Evolutionary conservation across 2,113 vertebrate species (phyloP), one percentile per base, ranked within the genome.

Genomic region (Cheirogaleus medius): DNA sequence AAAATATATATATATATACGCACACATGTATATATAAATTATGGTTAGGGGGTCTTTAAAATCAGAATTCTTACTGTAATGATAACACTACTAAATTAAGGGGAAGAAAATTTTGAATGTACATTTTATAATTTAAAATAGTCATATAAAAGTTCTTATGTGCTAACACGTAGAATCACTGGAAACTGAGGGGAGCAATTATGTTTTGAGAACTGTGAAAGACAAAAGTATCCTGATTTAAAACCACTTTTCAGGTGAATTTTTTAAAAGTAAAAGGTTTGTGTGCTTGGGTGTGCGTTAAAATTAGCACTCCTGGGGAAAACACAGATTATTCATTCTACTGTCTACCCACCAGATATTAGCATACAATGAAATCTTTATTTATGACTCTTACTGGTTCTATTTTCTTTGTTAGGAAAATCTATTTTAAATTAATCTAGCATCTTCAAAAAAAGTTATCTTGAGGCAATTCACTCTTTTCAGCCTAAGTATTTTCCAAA

Each of bases 401-500:
- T 56, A 20, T 56, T 56, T 56, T 56, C 54, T 56, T 56, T 56
- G 20, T 56, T 56, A 56, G 54, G 54, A 56, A 56, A 56, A 56
- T 6, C 54, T 56, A 56, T 56, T 21, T 56, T 56, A 56, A 56
- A 56, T 56, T 56, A 56, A 56, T 56, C 20, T 56, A 21, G 54
- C 54, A 56, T 21, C 54, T 56, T 56, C 20, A 56, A 56, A 56
- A 20, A 20, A 56, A 88, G 27, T 92, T 92, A 69, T 64, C 54
- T 74, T 82, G 49, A 86, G 58, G n/a, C 37, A 58, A 58, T 21
- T 56, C 20, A 56, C 20, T 56, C 20, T 25, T 63, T 21, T 68
- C 47, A 80, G 23, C 9, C 18, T 6, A 94, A 90, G 32, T 90
- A 78, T 93, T 97, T 95, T 94, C 52, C 23, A 94, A 93, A 81